Evolutionary conservation across 2,888 invertebrate species (phyloP).

Genomic region (Epistrophe grossulariae): DNA sequence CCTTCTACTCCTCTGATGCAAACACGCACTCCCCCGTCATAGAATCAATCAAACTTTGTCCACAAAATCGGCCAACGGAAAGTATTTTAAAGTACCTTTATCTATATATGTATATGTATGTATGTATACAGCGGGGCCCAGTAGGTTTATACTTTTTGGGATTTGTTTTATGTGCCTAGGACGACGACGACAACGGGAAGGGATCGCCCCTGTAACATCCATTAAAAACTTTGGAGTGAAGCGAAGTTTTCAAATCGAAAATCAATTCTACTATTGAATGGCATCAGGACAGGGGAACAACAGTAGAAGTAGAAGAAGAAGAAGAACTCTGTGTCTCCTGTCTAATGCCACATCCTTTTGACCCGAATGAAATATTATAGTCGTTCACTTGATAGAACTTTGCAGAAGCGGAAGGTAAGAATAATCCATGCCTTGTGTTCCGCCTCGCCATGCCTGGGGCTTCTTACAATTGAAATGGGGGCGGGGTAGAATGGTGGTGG

Average conservation of each 20-base stretch:
- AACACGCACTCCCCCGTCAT: neutral
- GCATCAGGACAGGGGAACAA: slow-evolving; percentile 12
- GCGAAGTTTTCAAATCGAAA: slow-evolving; percentile 72
- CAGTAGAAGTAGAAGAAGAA: slow-evolving; percentile 11
- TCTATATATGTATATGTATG: neutral
- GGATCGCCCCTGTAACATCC: slow-evolving; percentile 49
- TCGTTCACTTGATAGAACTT: slow-evolving; percentile 72
- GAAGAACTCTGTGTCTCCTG: slow-evolving; percentile 39
- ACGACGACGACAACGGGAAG: neutral
- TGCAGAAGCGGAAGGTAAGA: slow-evolving; percentile 48
- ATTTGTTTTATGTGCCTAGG: slow-evolving; percentile 33
- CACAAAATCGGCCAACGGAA: slow-evolving; percentile 57
- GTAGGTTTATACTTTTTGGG: slow-evolving; percentile 10
- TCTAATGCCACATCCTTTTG: slow-evolving; percentile 61
- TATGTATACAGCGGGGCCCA: neutral
- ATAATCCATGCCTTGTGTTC: slow-evolving; percentile 47
- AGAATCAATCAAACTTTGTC: slow-evolving; percentile 68
- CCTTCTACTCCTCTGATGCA: too few relatives aligned
- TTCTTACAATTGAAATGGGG: neutral
- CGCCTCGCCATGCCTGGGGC: slow-evolving; percentile 5
- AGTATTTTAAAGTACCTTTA: slow-evolving; percentile 18
- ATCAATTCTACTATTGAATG: slow-evolving; percentile 70
- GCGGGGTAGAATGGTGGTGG: slow-evolving; percentile 6
- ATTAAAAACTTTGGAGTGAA: slow-evolving; percentile 71
- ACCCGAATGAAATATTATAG: slow-evolving; percentile 71